Base-by-base conservation (phyloP, 2,888 invertebrate genomes). In the Ectemnius lituratus region DNA sequence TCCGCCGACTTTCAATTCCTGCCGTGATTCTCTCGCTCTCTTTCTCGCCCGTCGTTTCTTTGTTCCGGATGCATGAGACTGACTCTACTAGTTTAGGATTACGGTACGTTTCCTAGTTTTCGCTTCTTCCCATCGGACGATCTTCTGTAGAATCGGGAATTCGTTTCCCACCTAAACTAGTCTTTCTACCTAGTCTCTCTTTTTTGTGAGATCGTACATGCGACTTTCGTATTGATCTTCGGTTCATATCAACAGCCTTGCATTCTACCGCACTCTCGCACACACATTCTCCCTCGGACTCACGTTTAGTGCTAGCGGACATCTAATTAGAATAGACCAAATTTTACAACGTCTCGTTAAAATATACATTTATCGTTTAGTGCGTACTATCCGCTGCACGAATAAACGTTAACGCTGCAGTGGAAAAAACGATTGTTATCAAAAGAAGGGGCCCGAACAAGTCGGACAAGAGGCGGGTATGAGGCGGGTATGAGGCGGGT, bases 331-430 rank as follows among this genome's bases (percentile, higher is more conserved):
- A 62, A 79, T 79, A 79, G 70, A 73, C 66, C 74, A 76, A 78
- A 74, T 68, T 79, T 83, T 81, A 78, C 76, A 78, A 71, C 64
- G 58, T 73, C 65, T 71, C 67, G 71, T 72, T 83, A 82, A 81
- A 75, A 81, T 70, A 66, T 83, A 82, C 80, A 74, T 69, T 67
- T 62, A 75, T 56, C 52, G 65, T 73, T 67, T 72, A 65, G 66
- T 70, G 62, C 67, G 68, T 59, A 61, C 62, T 69, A 37, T 37
- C 37, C 37, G 70, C 72, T 72, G 77, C 75, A 70, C 70, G 67
- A 64, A 47, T 70, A 76, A 69, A 76, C 52, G 57, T 76, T 73
- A 75, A 70, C 37, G 45, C 65, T 75, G 74, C 16, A 59, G 59
- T 70, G 67, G 72, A 59, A 52, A 56, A 66, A 47, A 71, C 49